Conservation (phyloP, 1,140 invertebrate species). For the Dinothrombium tinctorium region DNA sequence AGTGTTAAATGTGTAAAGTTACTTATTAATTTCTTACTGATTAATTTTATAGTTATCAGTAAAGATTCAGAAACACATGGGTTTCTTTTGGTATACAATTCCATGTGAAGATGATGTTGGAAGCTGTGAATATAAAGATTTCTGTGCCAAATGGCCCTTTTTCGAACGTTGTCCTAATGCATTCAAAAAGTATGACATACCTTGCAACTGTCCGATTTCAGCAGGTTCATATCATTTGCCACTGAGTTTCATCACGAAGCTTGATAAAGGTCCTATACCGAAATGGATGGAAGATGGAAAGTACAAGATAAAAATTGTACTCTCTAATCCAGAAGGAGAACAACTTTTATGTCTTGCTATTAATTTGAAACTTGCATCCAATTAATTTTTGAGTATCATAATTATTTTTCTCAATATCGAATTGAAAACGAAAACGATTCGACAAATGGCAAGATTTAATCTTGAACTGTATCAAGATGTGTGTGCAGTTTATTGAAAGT, state of each 20-base stretch:
- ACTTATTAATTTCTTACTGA: too few species aligned
- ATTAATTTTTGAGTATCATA: too few species aligned
- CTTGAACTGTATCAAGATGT: too few species aligned
- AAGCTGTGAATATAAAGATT: constrained; percentile 1
- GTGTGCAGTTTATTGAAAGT: too few species aligned
- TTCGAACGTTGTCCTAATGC: neutral
- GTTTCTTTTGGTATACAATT: neutral
- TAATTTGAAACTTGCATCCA: too few species aligned
- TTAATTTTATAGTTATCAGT: neutral
- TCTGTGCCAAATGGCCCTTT: neutral
- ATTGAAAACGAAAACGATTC: too few species aligned
- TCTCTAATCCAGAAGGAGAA: neutral
- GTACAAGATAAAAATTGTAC: neutral
- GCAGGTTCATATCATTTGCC: neutral
- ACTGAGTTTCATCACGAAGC: neutral
- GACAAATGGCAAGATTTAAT: too few species aligned
- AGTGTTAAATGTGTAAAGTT: too few species aligned
- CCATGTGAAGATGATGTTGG: neutral
- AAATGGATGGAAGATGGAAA: neutral
- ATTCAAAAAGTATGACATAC: neutral
- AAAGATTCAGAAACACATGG: constrained; percentile 1
- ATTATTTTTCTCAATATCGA: too few species aligned
- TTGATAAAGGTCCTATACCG: neutral
- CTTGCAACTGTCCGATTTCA: neutral
- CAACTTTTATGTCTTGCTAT: neutral